These are phyloP conservation scores for Danio jaintianensis DNA, from an alignment of 2,797 vertebrate genomes.

Conservation along the genomic window DNA sequence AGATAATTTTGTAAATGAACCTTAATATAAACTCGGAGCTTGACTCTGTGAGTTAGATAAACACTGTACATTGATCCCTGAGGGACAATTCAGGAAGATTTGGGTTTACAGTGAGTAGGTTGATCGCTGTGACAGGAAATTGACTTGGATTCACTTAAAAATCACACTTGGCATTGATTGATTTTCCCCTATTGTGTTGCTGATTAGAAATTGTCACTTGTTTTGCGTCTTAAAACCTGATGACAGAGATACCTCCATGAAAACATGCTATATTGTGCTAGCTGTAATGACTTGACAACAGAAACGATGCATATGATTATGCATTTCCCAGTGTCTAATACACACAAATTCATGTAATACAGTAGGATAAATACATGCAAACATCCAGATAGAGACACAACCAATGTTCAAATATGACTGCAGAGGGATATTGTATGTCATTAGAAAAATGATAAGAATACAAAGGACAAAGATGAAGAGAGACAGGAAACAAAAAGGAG, in stretches of 20 bases:
- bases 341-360: neutral
- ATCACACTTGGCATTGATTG: neutral
- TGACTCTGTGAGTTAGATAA: conserved; percentile 32
- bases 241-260: neutral
- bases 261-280: neutral
- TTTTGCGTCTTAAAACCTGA: neutral
- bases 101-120: conserved; percentile 5
- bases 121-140: conserved; percentile 2
- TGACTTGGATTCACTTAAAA: neutral
- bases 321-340: conserved; percentile 1
- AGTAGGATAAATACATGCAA: neutral
- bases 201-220: neutral
- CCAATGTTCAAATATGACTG: conserved; percentile 32
- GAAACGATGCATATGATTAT: neutral
- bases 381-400: neutral
- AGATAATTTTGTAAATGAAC: conserved; percentile 17
- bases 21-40: conserved; percentile 40
- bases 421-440: conserved; percentile 44
- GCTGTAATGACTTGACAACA: conserved; percentile 7
- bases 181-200: neutral
- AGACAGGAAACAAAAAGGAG: conserved; percentile 9
- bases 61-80: conserved; percentile 3
- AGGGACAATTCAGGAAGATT: conserved; percentile 18
- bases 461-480: neutral
- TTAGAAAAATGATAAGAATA: conserved; percentile 31